Evolutionary conservation across 2,113 vertebrate species (phyloP).

Genomic region (Chionodraco myersi): DNA sequence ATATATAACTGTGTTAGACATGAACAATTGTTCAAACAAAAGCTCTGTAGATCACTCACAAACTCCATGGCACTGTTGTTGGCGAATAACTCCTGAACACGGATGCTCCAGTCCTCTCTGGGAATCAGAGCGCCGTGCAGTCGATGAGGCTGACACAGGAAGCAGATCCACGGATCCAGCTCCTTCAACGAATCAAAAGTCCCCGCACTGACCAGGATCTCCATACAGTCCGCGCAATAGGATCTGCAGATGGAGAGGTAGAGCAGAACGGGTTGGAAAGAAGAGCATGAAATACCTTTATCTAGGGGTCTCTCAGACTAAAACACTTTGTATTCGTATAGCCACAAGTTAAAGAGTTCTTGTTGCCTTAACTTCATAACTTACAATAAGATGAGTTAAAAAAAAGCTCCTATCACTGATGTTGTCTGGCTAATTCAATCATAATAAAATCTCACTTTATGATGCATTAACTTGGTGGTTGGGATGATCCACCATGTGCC

Average conservation of each 20-base stretch:
- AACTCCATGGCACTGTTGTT: slow-evolving; percentile 90
- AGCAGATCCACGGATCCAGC: slow-evolving; percentile 95
- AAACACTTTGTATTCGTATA: too few relatives aligned
- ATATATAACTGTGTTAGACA: background rate
- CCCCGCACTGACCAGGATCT: slow-evolving; percentile 88
- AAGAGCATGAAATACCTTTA: too few relatives aligned
- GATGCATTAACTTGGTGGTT: too few relatives aligned
- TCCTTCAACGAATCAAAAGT: slow-evolving; percentile 82
- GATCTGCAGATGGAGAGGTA: slow-evolving; percentile 79
- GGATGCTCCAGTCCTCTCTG: slow-evolving; percentile 90
- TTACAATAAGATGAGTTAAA: too few relatives aligned
- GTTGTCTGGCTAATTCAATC: too few relatives aligned
- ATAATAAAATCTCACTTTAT: too few relatives aligned
- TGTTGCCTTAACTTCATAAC: too few relatives aligned
- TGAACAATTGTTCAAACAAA: background rate
- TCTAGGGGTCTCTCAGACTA: too few relatives aligned
- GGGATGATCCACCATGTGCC: too few relatives aligned
- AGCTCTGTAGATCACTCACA: slow-evolving; percentile 74
- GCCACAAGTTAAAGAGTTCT: too few relatives aligned
- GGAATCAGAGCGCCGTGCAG: slow-evolving; percentile 84
- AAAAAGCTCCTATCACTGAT: too few relatives aligned
- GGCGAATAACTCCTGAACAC: slow-evolving; percentile 91
- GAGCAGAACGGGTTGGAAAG: too few relatives aligned
- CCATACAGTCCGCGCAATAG: slow-evolving; percentile 92
- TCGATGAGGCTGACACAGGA: slow-evolving; percentile 87